Base-by-base conservation (phyloP, 1,140 invertebrate genomes). In the Drosophila kepulauana region DNA sequence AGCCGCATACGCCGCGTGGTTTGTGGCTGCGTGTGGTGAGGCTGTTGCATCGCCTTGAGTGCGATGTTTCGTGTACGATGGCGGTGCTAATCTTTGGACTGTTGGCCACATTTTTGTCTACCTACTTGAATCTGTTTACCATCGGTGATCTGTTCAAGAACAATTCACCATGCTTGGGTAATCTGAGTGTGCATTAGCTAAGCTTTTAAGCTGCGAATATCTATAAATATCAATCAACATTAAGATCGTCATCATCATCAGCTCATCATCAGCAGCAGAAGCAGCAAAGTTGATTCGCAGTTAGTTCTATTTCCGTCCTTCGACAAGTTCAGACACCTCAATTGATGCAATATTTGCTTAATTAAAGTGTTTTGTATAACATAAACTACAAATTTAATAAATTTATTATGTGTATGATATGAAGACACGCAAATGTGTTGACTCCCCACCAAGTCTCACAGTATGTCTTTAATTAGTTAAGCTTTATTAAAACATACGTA, bases 401-500 rank as follows among this genome's bases (percentile, higher is more conserved):
- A 87, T 84, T 71, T 52, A 80, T 84, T 88, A 88, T 78, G 78
- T 78, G 78, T 78, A 80, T 78, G 78, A 87, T 48, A 51, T 62
- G 46, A 56, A 70, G 51, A 66, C 76, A 87, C 79, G 75, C 82
- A 62, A 64, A 62, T 30, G 8, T 58, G 8, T 58, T 10, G 49
- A 72, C 61, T 58, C 46, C 20, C 28, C 49, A 58, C 20, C 20
- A 38, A 10, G 35, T 54, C 45, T 33, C 13, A 38, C 13, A 38
- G 51, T 66, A 54, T 66, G n/a, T 63, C 61, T 87, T 87, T 78
- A 87, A 87, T 87, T 87, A 89, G 84, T 87, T 81, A 87, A 87
- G 85, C 84, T 84, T 88, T 89, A 88, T 89, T 84, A 89, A 89
- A 87, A 89, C 85, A 87, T 75, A 82, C 70, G 69, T 69, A 73